phyloP scores from a whole-genome alignment of 2,113 vertebrate genomes.

The Phocoena phocoena region DNA sequence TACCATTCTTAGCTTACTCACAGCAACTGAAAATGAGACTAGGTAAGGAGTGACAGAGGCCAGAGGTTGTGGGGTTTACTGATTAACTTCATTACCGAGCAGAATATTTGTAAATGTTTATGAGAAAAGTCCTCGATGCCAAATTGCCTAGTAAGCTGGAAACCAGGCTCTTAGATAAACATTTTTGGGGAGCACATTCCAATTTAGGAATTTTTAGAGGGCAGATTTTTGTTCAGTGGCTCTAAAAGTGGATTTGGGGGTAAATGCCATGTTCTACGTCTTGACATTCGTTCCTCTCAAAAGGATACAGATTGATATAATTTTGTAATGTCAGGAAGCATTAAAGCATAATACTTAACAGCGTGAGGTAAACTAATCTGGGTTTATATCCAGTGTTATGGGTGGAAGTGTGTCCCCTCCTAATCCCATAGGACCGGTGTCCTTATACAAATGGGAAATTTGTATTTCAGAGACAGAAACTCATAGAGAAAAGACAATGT shows the following conservation, averaged over 20 bases:
- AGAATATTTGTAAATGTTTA: conserved; percentile 81
- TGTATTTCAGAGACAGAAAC: neutral
- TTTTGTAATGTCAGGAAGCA: neutral
- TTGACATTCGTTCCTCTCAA: neutral
- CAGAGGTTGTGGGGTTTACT: conserved; percentile 95
- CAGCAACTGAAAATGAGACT: conserved; percentile 78
- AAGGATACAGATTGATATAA: neutral
- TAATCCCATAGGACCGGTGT: neutral
- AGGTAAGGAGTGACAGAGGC: conserved; percentile 86
- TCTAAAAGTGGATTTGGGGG: neutral
- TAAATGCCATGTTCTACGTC: neutral
- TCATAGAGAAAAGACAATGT: neutral
- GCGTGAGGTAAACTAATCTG: neutral
- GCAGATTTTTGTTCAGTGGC: neutral
- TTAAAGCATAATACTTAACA: neutral
- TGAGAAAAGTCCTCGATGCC: conserved; percentile 73
- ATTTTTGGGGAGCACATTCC: neutral
- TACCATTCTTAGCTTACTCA: conserved; percentile 70
- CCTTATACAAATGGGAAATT: neutral
- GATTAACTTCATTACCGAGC: conserved; percentile 90
- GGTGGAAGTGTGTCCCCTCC: neutral
- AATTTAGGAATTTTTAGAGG: conserved; percentile 28
- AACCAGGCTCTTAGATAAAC: conserved; percentile 58
- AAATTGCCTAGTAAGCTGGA: conserved; percentile 61
- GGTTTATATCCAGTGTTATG: neutral